These are phyloP conservation scores for Plusia festucae DNA, from an alignment of 2,888 invertebrate genomes.

Conservation along the genomic window DNA sequence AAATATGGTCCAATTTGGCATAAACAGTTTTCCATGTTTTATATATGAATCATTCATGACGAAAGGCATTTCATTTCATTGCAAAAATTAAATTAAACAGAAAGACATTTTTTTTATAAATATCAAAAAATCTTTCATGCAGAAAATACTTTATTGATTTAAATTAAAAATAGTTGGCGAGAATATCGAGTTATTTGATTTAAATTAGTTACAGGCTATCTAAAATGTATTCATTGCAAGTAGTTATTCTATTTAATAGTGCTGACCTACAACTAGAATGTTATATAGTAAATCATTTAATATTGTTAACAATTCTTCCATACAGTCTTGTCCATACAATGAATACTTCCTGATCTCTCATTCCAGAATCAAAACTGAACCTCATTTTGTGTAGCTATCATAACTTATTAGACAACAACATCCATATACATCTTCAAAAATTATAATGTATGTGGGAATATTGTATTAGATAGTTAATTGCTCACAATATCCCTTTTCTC, in stretches of 20 bases:
- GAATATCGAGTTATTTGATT: neutral
- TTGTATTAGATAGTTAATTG: constrained; percentile 59
- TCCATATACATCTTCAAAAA: constrained; percentile 17
- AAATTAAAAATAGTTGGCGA: neutral
- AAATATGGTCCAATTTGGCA: constrained; percentile 77
- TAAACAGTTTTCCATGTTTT: constrained; percentile 64
- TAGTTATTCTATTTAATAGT: neutral
- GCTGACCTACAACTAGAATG: neutral
- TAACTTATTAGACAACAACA: constrained; percentile 41
- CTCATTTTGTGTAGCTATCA: constrained; percentile 76
- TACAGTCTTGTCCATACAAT: constrained; percentile 64
- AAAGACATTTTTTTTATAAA: constrained; percentile 15
- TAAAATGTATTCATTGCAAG: too few species aligned
- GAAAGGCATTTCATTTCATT: constrained; percentile 66
- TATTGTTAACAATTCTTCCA: constrained; percentile 67
- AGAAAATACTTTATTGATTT: neutral
- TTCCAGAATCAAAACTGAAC: constrained; percentile 71
- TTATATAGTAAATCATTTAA: neutral
- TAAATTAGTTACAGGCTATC: too few species aligned
- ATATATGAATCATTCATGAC: constrained; percentile 58
- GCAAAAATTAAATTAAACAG: constrained; percentile 24
- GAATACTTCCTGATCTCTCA: constrained; percentile 80
- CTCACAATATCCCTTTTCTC: constrained; percentile 57
- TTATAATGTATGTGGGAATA: constrained; percentile 37
- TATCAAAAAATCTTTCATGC: neutral